These are phyloP conservation scores for Drosophila obscura DNA, from an alignment of 1,140 invertebrate genomes.

Conservation along the genomic window DNA sequence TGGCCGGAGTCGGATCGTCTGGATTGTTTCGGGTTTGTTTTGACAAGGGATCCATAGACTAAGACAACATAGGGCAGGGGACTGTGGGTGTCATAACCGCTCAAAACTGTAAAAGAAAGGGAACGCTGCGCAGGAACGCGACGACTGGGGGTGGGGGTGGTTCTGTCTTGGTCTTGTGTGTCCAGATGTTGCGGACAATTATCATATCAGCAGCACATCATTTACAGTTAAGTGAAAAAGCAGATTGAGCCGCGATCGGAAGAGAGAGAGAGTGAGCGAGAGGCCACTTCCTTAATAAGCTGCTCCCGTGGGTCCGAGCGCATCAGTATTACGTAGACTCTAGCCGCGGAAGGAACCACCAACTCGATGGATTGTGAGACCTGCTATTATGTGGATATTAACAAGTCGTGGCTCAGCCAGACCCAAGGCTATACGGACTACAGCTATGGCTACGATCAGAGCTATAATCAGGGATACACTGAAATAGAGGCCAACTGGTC, in stretches of 20 bases:
- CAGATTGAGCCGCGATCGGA: constrained; percentile 62
- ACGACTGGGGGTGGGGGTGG: constrained; percentile 19
- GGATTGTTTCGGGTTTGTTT: constrained; percentile 53
- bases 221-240: constrained; percentile 73
- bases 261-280: constrained; percentile 22
- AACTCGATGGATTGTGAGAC: constrained; percentile 11
- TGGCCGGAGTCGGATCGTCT: constrained; percentile 33
- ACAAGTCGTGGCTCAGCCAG: constrained; percentile 37
- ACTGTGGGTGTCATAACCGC: constrained; percentile 72
- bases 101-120: constrained; percentile 24
- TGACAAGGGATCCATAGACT: constrained; percentile 52
- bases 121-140: constrained; percentile 48
- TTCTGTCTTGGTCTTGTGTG: constrained; percentile 12
- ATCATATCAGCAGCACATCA: constrained; percentile 79
- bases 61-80: constrained; percentile 48
- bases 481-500: constrained; percentile 28
- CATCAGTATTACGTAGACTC: constrained; percentile 50
- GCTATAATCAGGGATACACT: background rate
- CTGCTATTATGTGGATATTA: constrained; percentile 41
- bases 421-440: constrained; percentile 48
- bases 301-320: constrained; percentile 3
- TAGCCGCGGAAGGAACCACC: constrained; percentile 18
- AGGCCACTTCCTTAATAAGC: constrained; percentile 53
- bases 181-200: constrained; percentile 76
- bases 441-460: constrained; percentile 33